Evolutionary conservation across 2,797 vertebrate species (phyloP).

Genomic region (Pipistrellus kuhlii): DNA sequence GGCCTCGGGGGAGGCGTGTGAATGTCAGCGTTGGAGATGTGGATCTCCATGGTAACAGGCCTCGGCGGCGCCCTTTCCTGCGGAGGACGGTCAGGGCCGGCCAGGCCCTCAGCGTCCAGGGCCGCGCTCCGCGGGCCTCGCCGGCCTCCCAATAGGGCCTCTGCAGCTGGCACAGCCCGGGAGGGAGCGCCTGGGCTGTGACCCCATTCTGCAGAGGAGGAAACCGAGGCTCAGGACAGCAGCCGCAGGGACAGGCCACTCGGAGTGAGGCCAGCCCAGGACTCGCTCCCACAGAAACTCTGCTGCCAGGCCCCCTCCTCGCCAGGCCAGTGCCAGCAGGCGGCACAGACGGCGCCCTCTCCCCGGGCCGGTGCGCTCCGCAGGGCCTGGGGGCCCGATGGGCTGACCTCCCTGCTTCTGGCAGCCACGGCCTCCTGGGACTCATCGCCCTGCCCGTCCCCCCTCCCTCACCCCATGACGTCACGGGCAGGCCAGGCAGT

Average conservation of each 20-base stretch:
- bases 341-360: too few species aligned
- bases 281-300: rapidly evolving
- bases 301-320: rapidly evolving
- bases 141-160: too few species aligned
- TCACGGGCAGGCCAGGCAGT: too few species aligned
- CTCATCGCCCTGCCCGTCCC: not conserved
- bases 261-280: rapidly evolving
- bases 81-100: rapidly evolving
- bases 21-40: not conserved
- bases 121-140: too few species aligned
- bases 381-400: not conserved
- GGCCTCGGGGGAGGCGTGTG: constrained; percentile 64
- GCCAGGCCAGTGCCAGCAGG: rapidly evolving
- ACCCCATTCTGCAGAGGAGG: too few species aligned
- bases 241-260: rapidly evolving
- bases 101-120: rapidly evolving
- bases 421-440: rapidly evolving
- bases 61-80: too few species aligned
- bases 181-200: too few species aligned
- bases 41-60: too few species aligned
- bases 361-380: too few species aligned
- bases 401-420: not conserved
- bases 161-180: too few species aligned
- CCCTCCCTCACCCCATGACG: rapidly evolving
- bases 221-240: rapidly evolving